Evolutionary conservation across 2,113 vertebrate genomes (phyloP), one percentile per base, ranked within the genome.

Genomic region (Vidua chalybeata): DNA sequence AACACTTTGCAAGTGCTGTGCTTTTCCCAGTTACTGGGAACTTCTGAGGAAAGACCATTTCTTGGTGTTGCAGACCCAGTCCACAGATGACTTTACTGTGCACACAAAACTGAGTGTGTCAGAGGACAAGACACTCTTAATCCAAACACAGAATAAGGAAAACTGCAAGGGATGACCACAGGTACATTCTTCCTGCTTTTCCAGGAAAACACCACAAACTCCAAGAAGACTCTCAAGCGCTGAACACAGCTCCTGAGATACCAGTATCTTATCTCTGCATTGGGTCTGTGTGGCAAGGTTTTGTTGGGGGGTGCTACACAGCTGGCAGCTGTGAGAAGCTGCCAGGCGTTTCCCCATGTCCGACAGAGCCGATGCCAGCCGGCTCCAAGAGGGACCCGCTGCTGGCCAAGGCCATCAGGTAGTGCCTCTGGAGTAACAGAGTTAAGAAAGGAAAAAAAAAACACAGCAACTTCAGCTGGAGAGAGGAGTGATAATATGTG

Each of bases 351-450:
- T 71, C 24, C 20, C n/a, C 39, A 13, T 24, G 11, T 39, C 49
- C 6, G 0, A 56, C 15, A 56, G 15, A 64, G 24, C 10, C 0
- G 0, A n/a, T 5, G 8, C 55, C 35, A 63, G 43, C 6, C 0
- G 0, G 51, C 33, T 59, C 72, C 58, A 54, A 52, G 15, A 41
- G 0, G 0, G 30, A 46, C 18, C 26, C 0, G 0, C 64, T 37
- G 17, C 28, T 66, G 49, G 51, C 64, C 51, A 64, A 64, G n/a
- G 64, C n/a, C 37, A 28, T 41, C 78, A 66, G n/a, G 43, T 11
- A 54, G 20, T 45, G 33, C 45, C 26, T 54, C 78, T 37, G n/a
- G 18, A 51, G 77, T 21, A 87, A 87, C 17, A 64, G 30, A 46
- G 45, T 28, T 77, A 35, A 64, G 56, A n/a, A 35, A 14, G 27